phyloP scores from a whole-genome alignment of 2,797 vertebrate genomes.

The Malurus splendens region DNA sequence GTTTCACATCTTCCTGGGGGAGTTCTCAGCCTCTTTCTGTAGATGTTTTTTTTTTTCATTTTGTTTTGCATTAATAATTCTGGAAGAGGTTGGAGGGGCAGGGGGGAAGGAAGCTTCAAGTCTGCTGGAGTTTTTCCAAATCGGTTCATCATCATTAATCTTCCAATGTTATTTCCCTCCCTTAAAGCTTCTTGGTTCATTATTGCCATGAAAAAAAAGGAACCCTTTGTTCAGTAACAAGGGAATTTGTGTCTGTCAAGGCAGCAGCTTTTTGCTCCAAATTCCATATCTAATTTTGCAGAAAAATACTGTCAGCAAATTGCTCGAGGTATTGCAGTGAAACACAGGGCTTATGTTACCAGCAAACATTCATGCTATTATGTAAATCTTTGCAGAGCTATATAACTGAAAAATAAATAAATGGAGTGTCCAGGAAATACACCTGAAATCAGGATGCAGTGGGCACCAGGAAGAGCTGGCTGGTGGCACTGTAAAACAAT shows the following conservation, averaged over 20 bases:
- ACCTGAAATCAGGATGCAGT: not conserved
- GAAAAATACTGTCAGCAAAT: constrained; percentile 55
- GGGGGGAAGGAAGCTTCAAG: not conserved
- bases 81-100: not conserved
- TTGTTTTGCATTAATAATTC: constrained; percentile 24
- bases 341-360: constrained; percentile 14
- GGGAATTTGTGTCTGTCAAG: constrained; percentile 42
- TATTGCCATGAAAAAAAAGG: constrained; percentile 6
- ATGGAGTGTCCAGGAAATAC: not conserved
- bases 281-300: constrained; percentile 48
- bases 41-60: not conserved
- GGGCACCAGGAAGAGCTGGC: not conserved
- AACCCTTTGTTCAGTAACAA: constrained; percentile 28
- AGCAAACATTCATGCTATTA: constrained; percentile 33
- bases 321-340: constrained; percentile 34
- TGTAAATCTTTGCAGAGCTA: constrained; percentile 56
- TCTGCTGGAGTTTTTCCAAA: constrained; percentile 27
- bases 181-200: constrained; percentile 36
- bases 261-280: constrained; percentile 48
- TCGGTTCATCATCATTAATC: constrained; percentile 27
- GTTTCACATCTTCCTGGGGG: constrained; percentile 28
- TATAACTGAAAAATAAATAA: constrained; percentile 18
- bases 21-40: constrained; percentile 29
- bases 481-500: not conserved
- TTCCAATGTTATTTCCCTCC: not conserved